phyloP scores from a whole-genome alignment of 2,797 vertebrate species.

The Phyllotis vaccarum region DNA sequence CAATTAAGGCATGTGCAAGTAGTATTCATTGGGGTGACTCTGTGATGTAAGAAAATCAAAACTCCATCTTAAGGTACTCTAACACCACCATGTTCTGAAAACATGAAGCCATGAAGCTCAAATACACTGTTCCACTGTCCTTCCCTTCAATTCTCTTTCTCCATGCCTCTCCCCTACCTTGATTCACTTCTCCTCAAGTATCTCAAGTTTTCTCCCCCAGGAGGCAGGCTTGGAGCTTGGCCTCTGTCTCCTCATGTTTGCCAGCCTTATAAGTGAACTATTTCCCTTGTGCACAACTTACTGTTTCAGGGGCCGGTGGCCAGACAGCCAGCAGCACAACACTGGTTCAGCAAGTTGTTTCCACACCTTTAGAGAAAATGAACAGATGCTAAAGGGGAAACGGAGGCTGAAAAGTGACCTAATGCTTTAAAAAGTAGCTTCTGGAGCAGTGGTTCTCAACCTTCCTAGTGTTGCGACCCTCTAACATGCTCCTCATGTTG shows the following conservation, averaged over 20 bases:
- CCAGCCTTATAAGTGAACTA: background rate
- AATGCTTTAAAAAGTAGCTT: constrained; percentile 46
- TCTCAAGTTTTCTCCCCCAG: background rate
- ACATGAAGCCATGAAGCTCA: background rate
- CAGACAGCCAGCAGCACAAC: no score
- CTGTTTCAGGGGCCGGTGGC: background rate
- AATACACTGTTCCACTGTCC: no score
- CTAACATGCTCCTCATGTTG: background rate
- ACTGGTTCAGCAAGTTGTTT: background rate
- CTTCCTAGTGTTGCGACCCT: background rate
- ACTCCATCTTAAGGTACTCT: background rate
- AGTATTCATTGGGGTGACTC: background rate
- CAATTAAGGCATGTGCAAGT: background rate
- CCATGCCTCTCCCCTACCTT: no score
- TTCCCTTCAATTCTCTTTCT: background rate
- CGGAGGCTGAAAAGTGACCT: constrained; percentile 21
- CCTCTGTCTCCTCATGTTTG: background rate
- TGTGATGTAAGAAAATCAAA: background rate
- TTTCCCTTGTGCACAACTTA: background rate
- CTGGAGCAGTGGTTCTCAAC: background rate
- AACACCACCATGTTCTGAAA: background rate
- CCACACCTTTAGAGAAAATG: background rate
- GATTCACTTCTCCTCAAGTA: background rate
- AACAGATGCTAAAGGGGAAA: background rate
- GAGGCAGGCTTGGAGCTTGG: background rate